Evolutionary conservation across 2,113 vertebrate genomes (phyloP).

Genomic region (Sebastes fasciatus): DNA sequence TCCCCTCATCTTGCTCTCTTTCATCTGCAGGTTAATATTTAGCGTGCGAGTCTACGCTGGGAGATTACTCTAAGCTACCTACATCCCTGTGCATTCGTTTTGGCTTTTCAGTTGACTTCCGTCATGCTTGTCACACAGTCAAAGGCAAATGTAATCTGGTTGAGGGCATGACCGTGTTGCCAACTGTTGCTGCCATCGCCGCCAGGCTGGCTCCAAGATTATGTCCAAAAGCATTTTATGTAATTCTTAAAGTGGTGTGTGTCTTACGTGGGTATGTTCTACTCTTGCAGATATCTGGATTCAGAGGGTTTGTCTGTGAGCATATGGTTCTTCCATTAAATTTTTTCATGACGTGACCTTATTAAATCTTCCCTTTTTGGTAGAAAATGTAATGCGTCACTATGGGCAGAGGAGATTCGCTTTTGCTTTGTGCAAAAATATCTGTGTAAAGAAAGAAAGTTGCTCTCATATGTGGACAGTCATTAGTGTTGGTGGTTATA

Average conservation of each 20-base stretch:
- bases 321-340: slow-evolving; percentile 35
- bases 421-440: slow-evolving; percentile 31
- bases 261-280: slow-evolving; percentile 38
- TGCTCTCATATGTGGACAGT: slow-evolving; percentile 8
- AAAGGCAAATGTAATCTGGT: slow-evolving; percentile 69
- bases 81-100: slow-evolving; percentile 50
- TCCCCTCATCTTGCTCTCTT: slow-evolving; percentile 36
- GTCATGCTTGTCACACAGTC: slow-evolving; percentile 44
- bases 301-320: slow-evolving; percentile 31
- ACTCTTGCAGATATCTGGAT: slow-evolving; percentile 30
- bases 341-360: slow-evolving; percentile 44
- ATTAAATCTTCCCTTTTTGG: slow-evolving; percentile 51
- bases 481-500: slow-evolving; percentile 3
- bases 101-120: slow-evolving; percentile 45
- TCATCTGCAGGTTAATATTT: slow-evolving; percentile 70
- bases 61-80: slow-evolving; percentile 59
- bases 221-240: slow-evolving; percentile 68
- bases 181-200: slow-evolving; percentile 58
- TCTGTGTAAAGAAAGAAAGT: slow-evolving; percentile 16
- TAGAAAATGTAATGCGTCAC: slow-evolving; percentile 41
- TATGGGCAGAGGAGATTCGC: slow-evolving; percentile 41
- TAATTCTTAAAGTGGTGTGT: slow-evolving; percentile 58
- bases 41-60: slow-evolving; percentile 3
- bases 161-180: slow-evolving; percentile 54
- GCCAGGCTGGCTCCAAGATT: slow-evolving; percentile 63